phyloP scores from a whole-genome alignment of 2,113 vertebrate species.

The Lampris incognitus region DNA sequence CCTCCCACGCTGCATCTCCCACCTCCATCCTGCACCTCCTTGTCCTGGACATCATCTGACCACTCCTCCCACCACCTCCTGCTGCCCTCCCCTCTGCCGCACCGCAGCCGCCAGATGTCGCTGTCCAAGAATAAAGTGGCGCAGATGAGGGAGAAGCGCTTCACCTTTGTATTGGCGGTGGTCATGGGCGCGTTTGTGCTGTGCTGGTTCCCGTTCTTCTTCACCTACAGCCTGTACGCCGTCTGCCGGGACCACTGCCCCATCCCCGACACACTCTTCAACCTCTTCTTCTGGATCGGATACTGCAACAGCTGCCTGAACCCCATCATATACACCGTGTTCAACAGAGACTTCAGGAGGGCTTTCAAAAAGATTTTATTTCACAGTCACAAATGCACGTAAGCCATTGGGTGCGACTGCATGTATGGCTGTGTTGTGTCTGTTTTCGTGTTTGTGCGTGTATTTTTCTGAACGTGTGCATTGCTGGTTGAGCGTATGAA shows the following conservation, averaged over 20 bases:
- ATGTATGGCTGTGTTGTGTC: conserved; percentile 6
- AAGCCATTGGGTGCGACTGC: conserved; percentile 2
- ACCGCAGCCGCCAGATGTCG: conserved; percentile 65
- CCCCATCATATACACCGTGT: conserved; percentile 83
- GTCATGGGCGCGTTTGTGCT: conserved; percentile 89
- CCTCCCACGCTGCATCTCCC: conserved; percentile 31
- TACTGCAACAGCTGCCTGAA: conserved; percentile 85
- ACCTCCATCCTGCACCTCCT: conserved; percentile 59
- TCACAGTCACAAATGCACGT: conserved; percentile 59
- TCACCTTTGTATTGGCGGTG: conserved; percentile 87
- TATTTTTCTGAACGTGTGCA: neutral
- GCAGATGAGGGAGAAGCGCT: conserved; percentile 85
- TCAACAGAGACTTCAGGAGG: conserved; percentile 88
- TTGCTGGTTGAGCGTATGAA: too few relatives aligned
- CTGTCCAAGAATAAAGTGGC: conserved; percentile 81
- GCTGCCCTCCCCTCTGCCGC: conserved; percentile 48
- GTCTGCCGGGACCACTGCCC: conserved; percentile 84
- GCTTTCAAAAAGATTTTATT: conserved; percentile 86
- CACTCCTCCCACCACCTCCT: conserved; percentile 62
- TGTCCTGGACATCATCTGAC: conserved; percentile 65
- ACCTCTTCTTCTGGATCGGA: conserved; percentile 91
- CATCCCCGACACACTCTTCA: conserved; percentile 88
- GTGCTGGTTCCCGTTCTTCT: conserved; percentile 93
- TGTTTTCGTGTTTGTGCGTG: neutral
- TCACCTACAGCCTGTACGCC: conserved; percentile 88